Evolutionary conservation across 2,113 vertebrate species (phyloP), one percentile per base, ranked within the genome.

Genomic region (Hyperopisus bebe): DNA sequence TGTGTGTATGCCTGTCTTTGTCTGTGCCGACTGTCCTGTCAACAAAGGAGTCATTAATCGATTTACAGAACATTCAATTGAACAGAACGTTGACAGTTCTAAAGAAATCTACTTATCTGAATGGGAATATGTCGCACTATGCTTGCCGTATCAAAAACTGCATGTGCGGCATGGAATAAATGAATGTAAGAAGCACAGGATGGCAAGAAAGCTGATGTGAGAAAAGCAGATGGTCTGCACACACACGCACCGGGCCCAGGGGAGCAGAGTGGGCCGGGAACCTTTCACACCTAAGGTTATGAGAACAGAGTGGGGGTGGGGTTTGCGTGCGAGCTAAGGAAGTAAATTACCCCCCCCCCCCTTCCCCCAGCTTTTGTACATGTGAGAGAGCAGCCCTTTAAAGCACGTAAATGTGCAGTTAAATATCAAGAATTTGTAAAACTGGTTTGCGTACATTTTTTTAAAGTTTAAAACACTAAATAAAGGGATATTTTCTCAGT

Each of bases 251-350:
- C 10, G 17, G 11, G 19, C 87, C 87, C 87, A 46, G 21, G 87
- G 55, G 87, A 66, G 35, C 39, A 8, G 51, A 44, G 19, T 44
- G 55, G 87, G 53, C 87, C 55, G 51, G 55, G 87, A 88, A 88
- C 87, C 48, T 88, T 88, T 88, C 87, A 62, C 87, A 88, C 87
- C 53, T 88, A 88, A 88, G 87, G 87, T 88, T 88, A 88, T 44
- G 55, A n/a, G 55, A 31, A 88, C 53, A 3, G 35, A 27, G 51
- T 19, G 85, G 86, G 87, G 87, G 87, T 88, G 87, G 87, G 51
- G 50, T 5, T 58, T 87, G 31, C 31, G 51, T 58, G 86, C 21
- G 9, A 21, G 35, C 87, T 62, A 39, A 50, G 51, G 27, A 44
- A 66, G 35, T 62, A 88, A 44, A 88, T 88, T 88, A 44, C 7